A percentile compares a stretch with the other conserved stretches of the same genome.
Evolutionary conservation across 1,140 invertebrate genomes (phyloP).

Genomic region (Scaptomyza pallida): DNA sequence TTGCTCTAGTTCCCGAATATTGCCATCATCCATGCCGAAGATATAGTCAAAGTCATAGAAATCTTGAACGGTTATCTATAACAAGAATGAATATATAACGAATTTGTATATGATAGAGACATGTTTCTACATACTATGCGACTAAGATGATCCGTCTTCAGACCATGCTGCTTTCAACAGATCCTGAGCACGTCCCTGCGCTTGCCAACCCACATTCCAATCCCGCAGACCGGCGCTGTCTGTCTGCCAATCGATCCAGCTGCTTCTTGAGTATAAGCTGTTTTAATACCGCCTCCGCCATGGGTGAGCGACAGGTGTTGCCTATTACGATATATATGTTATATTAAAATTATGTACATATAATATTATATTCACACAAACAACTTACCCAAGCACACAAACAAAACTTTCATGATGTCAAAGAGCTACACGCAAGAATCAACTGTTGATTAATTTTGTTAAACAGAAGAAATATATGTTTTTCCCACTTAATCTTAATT

Average conservation of each 20-base stretch:
- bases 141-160: slow-evolving; percentile 87
- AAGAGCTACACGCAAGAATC: background rate
- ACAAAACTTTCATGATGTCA: slow-evolving; percentile 67
- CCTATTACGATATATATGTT: no score
- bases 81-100: slow-evolving; percentile 15
- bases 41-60: slow-evolving; percentile 92
- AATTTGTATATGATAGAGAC: no score
- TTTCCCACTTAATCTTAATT: background rate
- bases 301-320: slow-evolving; percentile 97
- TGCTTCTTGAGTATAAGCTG: slow-evolving; percentile 88
- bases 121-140: slow-evolving; percentile 87
- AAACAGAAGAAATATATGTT: background rate
- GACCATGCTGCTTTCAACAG: slow-evolving; percentile 87
- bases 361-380: background rate
- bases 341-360: no score
- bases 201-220: slow-evolving; percentile 92
- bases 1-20: slow-evolving; percentile 88
- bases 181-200: slow-evolving; percentile 90
- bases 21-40: slow-evolving; percentile 94
- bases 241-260: slow-evolving; percentile 89
- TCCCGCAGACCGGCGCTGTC: slow-evolving; percentile 94
- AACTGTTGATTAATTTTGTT: slow-evolving; percentile 30
- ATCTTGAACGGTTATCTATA: slow-evolving; percentile 89
- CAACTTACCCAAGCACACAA: slow-evolving; percentile 76
- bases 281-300: slow-evolving; percentile 94